Base-by-base conservation (phyloP, 2,113 vertebrate genomes). In the Festucalex cinctus region DNA sequence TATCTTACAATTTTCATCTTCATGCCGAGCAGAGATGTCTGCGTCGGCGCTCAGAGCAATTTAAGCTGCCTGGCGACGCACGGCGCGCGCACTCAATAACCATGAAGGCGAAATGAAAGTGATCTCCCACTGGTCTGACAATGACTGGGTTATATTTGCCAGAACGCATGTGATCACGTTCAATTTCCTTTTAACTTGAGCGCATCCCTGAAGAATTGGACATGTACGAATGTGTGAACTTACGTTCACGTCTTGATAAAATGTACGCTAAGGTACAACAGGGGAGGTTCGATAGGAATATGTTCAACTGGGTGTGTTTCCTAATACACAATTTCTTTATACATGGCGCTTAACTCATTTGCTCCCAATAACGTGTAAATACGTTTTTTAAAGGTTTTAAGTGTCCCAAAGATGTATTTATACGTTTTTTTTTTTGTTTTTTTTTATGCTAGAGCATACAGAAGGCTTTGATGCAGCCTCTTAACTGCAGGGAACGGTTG, bases 11-110 rank as follows among this genome's bases (percentile, higher is more conserved):
- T 72, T 71, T 54, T 37, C 43, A 74, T 76, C 62, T 56, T 71
- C 80, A 74, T 12, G 69, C 76, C 63, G 80, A 65, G 72, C 56
- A 49, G 63, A 75, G 65, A 71, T 49, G 49, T 69, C 48, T 24
- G 24, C 26, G 59, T 74, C 69, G 77, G 73, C 66, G 68, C 66
- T 70, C 28, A 35, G 60, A 74, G 57, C 51, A 68, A 82, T 79
- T 79, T 73, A 56, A 71, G 53, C 63, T 54, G 64, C 69, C 58
- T 53, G 67, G 48, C 65, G 67, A 54, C 44, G 69, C 56, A 72
- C 67, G 48, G 63, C 67, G 51, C 44, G 69, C 56, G 71, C 67
- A 60, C 71, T 65, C 43, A 37, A 53, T 70, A 71, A 82, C 68
- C 60, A 26, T n/a, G 48, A 48, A 75, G 54, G 73, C 60, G 32